Base-by-base conservation (phyloP, 2,797 vertebrate species). In the Artibeus jamaicensis region DNA sequence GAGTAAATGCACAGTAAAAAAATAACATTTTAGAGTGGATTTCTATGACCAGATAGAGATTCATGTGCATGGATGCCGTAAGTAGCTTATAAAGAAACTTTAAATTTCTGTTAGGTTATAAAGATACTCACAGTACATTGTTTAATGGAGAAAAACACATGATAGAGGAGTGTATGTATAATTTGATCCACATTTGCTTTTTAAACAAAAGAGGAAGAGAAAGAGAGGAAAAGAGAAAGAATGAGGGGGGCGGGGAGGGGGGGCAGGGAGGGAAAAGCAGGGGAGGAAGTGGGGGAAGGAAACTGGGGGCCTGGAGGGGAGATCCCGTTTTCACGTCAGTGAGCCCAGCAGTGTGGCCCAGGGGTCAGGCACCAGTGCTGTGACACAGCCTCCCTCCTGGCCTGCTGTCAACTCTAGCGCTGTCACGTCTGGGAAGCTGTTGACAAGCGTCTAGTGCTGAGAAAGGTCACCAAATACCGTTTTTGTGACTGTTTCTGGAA, bases 91-190 rank as follows among this genome's bases (percentile, higher is more conserved):
- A 26, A 76, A 88, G 29, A 53, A 88, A 44, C 37, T 59, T 65
- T 6, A 14, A 3, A 34, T 39, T 85, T 53, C 39, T n/a, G 6
- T 55, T 32, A 77, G 68, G 16, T 26, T 77, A 12, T 50, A 29
- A 86, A 34, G 37, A 46, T 39, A 16, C 12, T 29, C 46, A 11
- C 0, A n/a, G 68, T 1, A 9, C 5, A 6, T 15, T 11, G 55
- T 57, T 83, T 59, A 37, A 39, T 3, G 37, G 32, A 34, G 21
- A 39, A 79, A 57, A 21, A 50, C 5, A n/a, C 15, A 3, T 14
- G 2, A 12, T 1, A 8, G 37, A 0, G 2, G 9, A 59, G 3
- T 1, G 0, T 42, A 46, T 16, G 1, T 9, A 3, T 57, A 29
- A 39, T 8, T 22, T 1, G 0, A 48, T 26, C 26, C 11, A 24